Evolutionary conservation across 2,797 vertebrate genomes (phyloP).

Genomic region (Sphenodon punctatus): DNA sequence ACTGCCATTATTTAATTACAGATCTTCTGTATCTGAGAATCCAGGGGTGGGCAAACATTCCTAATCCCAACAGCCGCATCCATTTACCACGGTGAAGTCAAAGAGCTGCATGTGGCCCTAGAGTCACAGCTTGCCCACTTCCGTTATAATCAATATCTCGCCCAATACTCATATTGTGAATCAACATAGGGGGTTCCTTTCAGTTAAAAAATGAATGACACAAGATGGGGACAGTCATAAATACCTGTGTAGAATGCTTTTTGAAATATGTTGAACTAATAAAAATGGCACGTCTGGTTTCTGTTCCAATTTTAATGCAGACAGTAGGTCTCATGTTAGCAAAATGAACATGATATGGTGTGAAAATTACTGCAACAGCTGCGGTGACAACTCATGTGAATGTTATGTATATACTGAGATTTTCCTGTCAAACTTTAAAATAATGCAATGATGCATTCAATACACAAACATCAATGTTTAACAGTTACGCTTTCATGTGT

Average conservation of each 20-base stretch:
- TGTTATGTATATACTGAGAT: conserved; percentile 36
- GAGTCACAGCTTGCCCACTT: too few species aligned
- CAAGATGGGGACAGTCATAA: conserved; percentile 13
- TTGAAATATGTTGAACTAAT: background rate
- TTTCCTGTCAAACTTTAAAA: conserved; percentile 56
- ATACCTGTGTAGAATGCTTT: background rate
- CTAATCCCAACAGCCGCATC: too few species aligned
- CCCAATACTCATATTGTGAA: background rate
- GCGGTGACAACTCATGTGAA: conserved; percentile 60
- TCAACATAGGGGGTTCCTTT: conserved; percentile 43
- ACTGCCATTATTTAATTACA: background rate
- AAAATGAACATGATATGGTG: conserved; percentile 22
- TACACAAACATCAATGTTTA: conserved; percentile 48
- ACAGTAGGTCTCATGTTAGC: conserved; percentile 42
- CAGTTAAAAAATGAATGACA: conserved; percentile 23
- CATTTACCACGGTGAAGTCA: too few species aligned
- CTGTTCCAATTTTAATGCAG: conserved; percentile 23
- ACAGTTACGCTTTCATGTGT: conserved; percentile 35
- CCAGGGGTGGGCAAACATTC: too few species aligned
- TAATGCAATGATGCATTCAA: conserved; percentile 51
- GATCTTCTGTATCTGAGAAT: conserved; percentile 23
- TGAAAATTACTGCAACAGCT: conserved; percentile 55
- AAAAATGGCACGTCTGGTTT: conserved; percentile 19
- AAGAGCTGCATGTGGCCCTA: too few species aligned
- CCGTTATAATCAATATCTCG: conserved; percentile 40